Conservation (phyloP, 1,140 invertebrate genomes). For the Leptoteleia sp. region DNA sequence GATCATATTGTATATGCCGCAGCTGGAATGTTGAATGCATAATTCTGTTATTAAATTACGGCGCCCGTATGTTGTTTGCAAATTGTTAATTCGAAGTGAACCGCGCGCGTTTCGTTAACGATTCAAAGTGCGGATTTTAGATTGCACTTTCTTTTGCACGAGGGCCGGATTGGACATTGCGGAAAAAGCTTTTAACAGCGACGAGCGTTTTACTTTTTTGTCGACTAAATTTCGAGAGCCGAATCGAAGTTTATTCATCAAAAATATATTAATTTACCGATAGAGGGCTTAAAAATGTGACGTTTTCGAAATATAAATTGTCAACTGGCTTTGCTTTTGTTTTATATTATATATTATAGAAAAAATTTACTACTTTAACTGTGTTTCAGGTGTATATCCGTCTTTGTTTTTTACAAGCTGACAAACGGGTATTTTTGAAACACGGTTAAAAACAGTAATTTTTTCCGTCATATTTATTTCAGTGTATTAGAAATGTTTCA, state of each 20-base stretch:
- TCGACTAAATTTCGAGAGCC: conserved; percentile 23
- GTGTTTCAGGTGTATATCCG: no score
- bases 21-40: no score
- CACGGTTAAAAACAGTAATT: no score
- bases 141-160: conserved; percentile 10
- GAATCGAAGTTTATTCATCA: conserved; percentile 11
- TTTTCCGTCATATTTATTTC: no score
- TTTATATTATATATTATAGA: no score
- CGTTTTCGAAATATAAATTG: no score
- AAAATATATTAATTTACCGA: neutral
- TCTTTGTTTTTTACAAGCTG: no score
- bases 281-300: no score
- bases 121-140: conserved; percentile 39
- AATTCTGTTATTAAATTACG: conserved; percentile 3
- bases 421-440: no score
- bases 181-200: conserved; percentile 46
- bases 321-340: no score
- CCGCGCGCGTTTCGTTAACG: neutral
- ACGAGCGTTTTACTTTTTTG: conserved; percentile 23
- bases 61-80: neutral
- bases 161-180: conserved; percentile 29
- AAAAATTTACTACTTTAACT: no score
- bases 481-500: no score
- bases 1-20: neutral
- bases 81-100: conserved; percentile 17